These are phyloP conservation scores for Taeniopygia guttata DNA, from an alignment of 2,797 vertebrate genomes.

Conservation along the genomic window DNA sequence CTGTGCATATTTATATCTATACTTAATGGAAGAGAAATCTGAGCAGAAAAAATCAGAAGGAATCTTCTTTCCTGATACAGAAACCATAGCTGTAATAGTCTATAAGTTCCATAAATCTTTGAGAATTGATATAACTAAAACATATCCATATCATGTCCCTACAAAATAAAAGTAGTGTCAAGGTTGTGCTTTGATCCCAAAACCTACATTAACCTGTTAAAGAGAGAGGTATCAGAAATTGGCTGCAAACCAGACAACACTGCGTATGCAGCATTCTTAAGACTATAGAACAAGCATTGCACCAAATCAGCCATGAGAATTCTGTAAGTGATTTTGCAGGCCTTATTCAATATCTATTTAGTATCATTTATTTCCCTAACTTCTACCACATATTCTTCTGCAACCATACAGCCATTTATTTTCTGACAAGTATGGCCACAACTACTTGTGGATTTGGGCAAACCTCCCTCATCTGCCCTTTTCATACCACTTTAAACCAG, in stretches of 20 bases:
- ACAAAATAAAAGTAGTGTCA: neutral
- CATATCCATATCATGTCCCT: neutral
- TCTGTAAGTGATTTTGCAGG: neutral
- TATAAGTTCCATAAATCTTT: neutral
- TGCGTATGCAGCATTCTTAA: neutral
- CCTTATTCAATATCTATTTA: neutral
- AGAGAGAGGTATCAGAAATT: neutral
- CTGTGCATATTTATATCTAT: neutral
- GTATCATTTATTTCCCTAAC: neutral
- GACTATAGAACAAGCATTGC: neutral
- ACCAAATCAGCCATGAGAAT: neutral
- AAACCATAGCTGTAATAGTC: neutral
- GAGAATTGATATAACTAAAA: neutral
- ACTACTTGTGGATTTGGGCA: neutral
- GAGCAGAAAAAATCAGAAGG: neutral
- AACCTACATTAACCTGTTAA: neutral
- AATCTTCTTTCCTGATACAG: neutral
- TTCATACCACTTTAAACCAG: neutral
- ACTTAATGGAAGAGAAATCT: neutral
- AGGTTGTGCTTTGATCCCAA: neutral
- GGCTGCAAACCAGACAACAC: neutral
- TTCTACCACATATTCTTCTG: neutral
- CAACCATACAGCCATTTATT: fast-evolving
- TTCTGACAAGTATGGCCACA: neutral
- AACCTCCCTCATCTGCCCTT: neutral